Conservation (phyloP, 1,140 invertebrate species). For the Drosophila ohnishii region DNA sequence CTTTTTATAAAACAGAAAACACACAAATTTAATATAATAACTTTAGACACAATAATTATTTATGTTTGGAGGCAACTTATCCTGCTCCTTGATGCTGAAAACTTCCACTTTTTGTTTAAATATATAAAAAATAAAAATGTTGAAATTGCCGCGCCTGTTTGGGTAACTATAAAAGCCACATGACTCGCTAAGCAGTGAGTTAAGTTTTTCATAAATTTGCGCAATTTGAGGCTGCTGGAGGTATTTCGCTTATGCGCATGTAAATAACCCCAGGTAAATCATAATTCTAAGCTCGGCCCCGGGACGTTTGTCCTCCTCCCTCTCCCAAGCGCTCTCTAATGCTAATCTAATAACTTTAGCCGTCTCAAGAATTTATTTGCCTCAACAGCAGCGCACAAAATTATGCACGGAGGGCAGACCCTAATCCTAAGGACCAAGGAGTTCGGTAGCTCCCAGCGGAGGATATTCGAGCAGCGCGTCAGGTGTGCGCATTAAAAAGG, state of each 20-base stretch:
- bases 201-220: conserved; percentile 71
- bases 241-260: conserved; percentile 72
- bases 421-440: conserved; percentile 45
- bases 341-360: conserved; percentile 82
- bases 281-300: conserved; percentile 72
- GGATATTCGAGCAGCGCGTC: conserved; percentile 75
- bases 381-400: conserved; percentile 78
- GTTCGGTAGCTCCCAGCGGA: conserved; percentile 39
- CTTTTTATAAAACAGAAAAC: background rate
- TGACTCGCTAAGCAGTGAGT: conserved; percentile 52
- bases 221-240: conserved; percentile 37
- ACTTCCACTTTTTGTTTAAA: conserved; percentile 65
- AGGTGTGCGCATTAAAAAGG: conserved; percentile 79
- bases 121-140: conserved; percentile 43
- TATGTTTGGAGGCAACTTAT: background rate
- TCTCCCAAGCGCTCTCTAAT: conserved; percentile 53
- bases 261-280: conserved; percentile 74
- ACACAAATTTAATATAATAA: background rate
- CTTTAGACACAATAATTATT: background rate
- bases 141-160: conserved; percentile 19
- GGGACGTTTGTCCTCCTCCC: conserved; percentile 22
- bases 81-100: conserved; percentile 41
- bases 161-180: conserved; percentile 70
- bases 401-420: conserved; percentile 66
- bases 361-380: conserved; percentile 76